Evolutionary conservation across 2,113 vertebrate species (phyloP), one percentile per base, ranked within the genome.

Genomic region (Sebastes schlegelii): DNA sequence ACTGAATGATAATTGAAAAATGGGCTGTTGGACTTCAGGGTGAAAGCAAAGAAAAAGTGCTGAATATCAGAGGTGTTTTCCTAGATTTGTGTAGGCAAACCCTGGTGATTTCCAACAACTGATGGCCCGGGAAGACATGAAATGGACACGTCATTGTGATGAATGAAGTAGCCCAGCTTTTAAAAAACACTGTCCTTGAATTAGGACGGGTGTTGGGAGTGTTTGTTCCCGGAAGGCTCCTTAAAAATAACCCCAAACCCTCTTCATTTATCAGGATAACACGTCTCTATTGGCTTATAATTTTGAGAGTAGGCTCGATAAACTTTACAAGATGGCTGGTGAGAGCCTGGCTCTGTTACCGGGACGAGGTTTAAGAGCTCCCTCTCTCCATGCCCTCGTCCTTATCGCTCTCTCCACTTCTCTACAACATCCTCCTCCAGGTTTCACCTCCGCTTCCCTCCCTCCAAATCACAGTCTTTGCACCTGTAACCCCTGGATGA

Each of bases 401-500:
- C 52, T 80, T 79, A 71, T 85, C 69, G n/a, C 81, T 81, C 77
- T 21, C 49, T 82, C 76, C n/a, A 58, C 80, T 51, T 62, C 54
- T 8, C 75, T 70, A 46, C 74, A 63, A 69, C 67, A 66, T 76
- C 76, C 70, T 77, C 78, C 75, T 68, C 74, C 67, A 62, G 66
- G 65, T 81, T 77, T 80, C 71, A n/a, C 68, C 67, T 72, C 74
- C 66, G 66, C 82, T 78, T 78, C 84, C 61, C 63, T 86, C 75
- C 60, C 82, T 70, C 74, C 80, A 91, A 93, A 93, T 94, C 91
- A 92, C 86, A 83, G 78, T 86, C 77, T 83, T 79, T 85, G 85
- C 89, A 90, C 91, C 89, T 88, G 89, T 89, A 93, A 88, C 93
- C 92, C 86, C 80, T 66, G 81, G 85, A 88, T 86, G 66, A 91